Base-by-base conservation (phyloP, 1,140 invertebrate species). In the Drosophila grimshawi region DNA sequence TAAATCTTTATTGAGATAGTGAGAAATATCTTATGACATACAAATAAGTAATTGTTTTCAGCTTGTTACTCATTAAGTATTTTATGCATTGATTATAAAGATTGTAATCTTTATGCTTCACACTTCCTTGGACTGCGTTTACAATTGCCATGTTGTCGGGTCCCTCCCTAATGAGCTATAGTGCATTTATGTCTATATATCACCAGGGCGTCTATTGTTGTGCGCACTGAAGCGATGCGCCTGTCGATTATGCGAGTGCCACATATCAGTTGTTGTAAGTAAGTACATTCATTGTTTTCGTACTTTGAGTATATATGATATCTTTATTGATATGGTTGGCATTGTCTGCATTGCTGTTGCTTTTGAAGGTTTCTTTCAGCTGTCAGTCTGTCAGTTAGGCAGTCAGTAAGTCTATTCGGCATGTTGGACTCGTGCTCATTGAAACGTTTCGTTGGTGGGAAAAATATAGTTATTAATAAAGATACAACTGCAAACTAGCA, bases 301-400 rank as follows among this genome's bases (percentile, higher is more conserved):
- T 60, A 65, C 66, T 56, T 71, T 61, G 62, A 45, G 70, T 76
- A 53, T 64, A 43, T 66, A 67, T 85, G 75, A 86, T 86, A 86
- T 66, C 82, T 86, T 81, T 76, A 86, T 80, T 89, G 85, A 83
- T 86, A 78, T 77, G 52, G 73, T 63, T 86, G 83, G 83, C 83
- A 86, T 86, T 86, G 83, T 86, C 80, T 86, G 71, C 73, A 68
- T 55, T 77, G 78, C 46, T 51, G 67, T 85, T 85, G 75, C 64
- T 60, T 82, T 86, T 86, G 83, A 86, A 86, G 85, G 83, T 86
- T 86, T 86, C 83, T 83, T 88, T 88, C 27, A 78, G 73, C 29
- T 80, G 81, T 69, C 81, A 69, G 72, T 77, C 73, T 29, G 46
- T 37, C 65, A 64, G 60, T 60, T 64, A 66, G 71, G 67, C 48